phyloP scores from a whole-genome alignment of 2,113 vertebrate species.

The Lipophrys pholis region DNA sequence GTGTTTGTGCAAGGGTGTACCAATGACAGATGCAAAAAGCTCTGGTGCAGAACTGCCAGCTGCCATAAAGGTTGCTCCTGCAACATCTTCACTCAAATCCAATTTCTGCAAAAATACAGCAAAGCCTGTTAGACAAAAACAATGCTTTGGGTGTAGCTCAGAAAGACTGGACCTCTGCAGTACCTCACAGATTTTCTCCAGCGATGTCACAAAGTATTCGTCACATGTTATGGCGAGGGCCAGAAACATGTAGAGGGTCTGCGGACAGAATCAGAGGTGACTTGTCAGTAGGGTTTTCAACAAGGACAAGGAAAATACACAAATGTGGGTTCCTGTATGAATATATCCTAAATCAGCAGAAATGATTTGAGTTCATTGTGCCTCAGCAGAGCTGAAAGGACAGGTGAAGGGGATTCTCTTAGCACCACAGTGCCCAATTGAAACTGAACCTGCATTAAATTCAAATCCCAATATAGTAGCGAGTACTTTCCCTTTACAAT shows the following conservation, averaged over 20 bases:
- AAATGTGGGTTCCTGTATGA: neutral
- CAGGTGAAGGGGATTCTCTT: conserved; percentile 22
- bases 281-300: neutral
- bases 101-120: conserved; percentile 85
- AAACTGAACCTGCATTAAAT: conserved; percentile 5
- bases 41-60: conserved; percentile 98
- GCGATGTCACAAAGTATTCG: conserved; percentile 95
- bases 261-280: conserved; percentile 24
- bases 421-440: neutral
- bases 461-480: conserved; percentile 20
- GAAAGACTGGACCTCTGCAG: neutral
- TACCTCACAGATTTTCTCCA: conserved; percentile 99
- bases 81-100: conserved; percentile 96
- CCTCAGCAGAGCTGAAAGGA: conserved; percentile 3
- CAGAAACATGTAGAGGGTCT: conserved; percentile 99
- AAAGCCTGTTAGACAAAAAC: neutral
- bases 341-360: conserved; percentile 26
- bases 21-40: conserved; percentile 96
- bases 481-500: neutral
- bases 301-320: neutral
- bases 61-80: conserved; percentile 99
- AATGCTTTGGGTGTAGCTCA: neutral
- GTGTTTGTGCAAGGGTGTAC: conserved; percentile 69
- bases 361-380: neutral
- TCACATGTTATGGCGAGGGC: conserved; percentile 96